Base-by-base conservation (phyloP, 2,797 vertebrate species). In the Neomorphus geoffroyi region DNA sequence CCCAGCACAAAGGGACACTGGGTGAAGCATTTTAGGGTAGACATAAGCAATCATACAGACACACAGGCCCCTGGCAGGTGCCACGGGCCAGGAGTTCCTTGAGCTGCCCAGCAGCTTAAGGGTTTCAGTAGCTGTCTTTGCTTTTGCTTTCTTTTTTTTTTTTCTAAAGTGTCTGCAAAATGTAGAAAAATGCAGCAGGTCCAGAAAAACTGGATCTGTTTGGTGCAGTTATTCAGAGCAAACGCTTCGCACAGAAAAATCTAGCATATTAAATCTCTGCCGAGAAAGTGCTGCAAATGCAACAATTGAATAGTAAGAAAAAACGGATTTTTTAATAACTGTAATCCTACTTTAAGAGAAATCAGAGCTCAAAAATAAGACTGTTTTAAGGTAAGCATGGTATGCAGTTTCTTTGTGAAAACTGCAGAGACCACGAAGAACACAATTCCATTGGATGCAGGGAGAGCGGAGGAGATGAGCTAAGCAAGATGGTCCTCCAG, bases 171-270 rank as follows among this genome's bases (percentile, higher is more conserved):
- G 85, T 95, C 97, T 97, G 96, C 93, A 95, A 94, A 96, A 95
- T 60, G 85, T 62, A 80, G 73, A 97, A 97, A 97, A 98, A 98
- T 97, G 98, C 86, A 95, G 98, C 89, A 86, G 91, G 97, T 98
- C 98, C 96, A 97, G 98, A 98, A 98, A 98, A 97, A 98, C 98
- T 96, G 97, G 98, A 97, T 92, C 41, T 51, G 78, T 95, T 96
- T 57, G 37, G 61, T 88, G 92, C 86, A 95, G 91, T 96, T 94
- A 88, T 94, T 97, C 88, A 90, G 89, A 91, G 77, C 64, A 94
- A 83, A n/a, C 0, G 4, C 80, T 94, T 60, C 81, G 81, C 69
- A 53, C 43, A 92, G 94, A 58, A 56, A 90, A 88, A 85, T 45
- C 18, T 41, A 37, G 32, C 2, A 0, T 30, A 35, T 75, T 45